Conservation (phyloP, 2,797 vertebrate species). For the Paedocypris micromegethes region DNA sequence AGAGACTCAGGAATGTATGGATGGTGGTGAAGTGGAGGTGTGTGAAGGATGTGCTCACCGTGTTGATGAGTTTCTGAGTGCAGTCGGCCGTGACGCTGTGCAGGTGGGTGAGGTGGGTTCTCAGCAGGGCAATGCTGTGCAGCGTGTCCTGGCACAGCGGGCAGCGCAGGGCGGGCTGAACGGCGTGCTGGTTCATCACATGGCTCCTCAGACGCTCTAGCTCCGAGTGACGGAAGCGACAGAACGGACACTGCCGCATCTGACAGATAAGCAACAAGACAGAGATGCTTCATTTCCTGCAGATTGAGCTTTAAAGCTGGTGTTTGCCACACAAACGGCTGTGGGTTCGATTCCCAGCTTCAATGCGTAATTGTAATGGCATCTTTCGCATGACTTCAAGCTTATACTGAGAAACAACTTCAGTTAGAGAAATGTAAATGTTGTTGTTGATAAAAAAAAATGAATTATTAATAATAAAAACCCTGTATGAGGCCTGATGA, state of each 20-base stretch:
- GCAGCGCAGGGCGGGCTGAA: conserved; percentile 62
- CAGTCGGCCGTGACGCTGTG: conserved; percentile 96
- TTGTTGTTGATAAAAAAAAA: no score
- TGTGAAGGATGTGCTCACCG: conserved; percentile 67
- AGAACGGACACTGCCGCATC: conserved; percentile 50
- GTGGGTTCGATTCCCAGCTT: no score
- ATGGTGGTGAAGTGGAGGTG: no score
- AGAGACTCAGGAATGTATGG: no score
- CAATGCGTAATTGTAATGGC: no score
- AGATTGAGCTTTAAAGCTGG: background rate
- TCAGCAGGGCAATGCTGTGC: conserved; percentile 53
- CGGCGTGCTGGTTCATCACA: conserved; percentile 52
- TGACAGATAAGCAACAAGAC: conserved; percentile 21
- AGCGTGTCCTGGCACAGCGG: conserved; percentile 86
- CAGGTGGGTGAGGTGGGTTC: conserved; percentile 86
- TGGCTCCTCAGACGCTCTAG: conserved; percentile 45
- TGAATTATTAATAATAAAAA: no score
- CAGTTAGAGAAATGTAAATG: no score
- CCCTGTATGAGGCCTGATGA: no score
- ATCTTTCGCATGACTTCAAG: no score
- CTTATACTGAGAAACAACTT: no score
- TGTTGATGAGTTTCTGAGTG: conserved; percentile 92
- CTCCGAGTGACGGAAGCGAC: conserved; percentile 45
- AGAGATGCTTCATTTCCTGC: background rate
- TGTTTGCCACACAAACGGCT: no score